Conservation (phyloP, 2,888 invertebrate genomes). For the Deroplatys truncata region DNA sequence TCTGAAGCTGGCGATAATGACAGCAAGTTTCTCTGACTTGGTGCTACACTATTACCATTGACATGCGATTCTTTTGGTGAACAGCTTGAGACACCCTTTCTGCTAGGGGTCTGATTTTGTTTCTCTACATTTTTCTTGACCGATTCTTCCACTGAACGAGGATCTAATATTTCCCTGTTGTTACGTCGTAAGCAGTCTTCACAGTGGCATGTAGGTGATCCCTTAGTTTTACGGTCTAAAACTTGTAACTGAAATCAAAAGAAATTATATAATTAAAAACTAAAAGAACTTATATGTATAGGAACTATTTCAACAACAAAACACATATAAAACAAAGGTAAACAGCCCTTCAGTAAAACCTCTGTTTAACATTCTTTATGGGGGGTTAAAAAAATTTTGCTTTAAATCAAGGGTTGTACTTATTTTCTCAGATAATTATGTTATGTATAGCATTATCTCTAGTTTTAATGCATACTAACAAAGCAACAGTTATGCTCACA, state of each 20-base stretch:
- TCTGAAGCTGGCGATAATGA: background rate
- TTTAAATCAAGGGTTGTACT: no score
- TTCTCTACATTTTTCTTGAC: background rate
- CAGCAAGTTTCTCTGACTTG: background rate
- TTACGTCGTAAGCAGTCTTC: constrained; percentile 39
- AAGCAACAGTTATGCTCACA: no score
- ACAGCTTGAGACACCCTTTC: background rate
- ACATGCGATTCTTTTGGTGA: background rate
- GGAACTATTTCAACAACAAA: no score
- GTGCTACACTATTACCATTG: background rate
- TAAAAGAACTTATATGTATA: background rate
- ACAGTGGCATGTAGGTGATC: constrained; percentile 41
- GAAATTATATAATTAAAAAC: constrained; percentile 11
- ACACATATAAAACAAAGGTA: no score
- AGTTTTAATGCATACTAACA: no score
- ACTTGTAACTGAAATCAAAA: constrained; percentile 38
- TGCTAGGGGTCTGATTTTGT: background rate
- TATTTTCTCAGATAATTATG: no score
- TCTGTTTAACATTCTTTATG: no score
- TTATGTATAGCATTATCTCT: no score
- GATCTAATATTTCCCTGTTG: constrained; percentile 30
- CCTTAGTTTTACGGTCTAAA: constrained; percentile 42
- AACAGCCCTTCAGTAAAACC: no score
- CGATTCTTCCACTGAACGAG: background rate
- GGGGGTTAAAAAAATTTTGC: no score